Evolutionary conservation across 2,113 vertebrate species (phyloP), one percentile per base, ranked within the genome.

Genomic region (Pteronura brasiliensis): DNA sequence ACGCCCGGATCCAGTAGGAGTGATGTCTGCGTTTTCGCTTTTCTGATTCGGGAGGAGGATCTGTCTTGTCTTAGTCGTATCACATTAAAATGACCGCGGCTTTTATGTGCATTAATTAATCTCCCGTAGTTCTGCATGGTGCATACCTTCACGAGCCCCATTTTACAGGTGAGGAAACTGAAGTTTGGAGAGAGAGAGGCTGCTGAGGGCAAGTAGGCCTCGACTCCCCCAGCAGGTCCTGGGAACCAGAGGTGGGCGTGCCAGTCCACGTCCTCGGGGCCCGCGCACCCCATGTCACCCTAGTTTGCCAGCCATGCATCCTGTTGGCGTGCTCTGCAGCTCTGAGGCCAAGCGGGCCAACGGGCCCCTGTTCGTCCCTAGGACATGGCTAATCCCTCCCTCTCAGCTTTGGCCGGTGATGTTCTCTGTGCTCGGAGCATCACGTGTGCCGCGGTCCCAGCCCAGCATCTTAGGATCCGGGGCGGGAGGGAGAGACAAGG

Each of bases 221-320:
- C 3, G 27, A 71, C 31, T 29, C 1, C 5, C 65, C 34, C n/a
- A 17, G 44, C 71, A 74, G 65, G 72, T 31, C 27, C 6, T 27
- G 44, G 65, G 36, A 81, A 52, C 34, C 27, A 59, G 76, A 96
- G 12, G 9, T 29, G 52, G 52, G n/a, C 21, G 27, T 29, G n/a
- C 34, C 55, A 36, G 57, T 27, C 55, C 63, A 23, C 42, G 44
- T 83, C 4, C 27, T 57, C 23, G 21, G 3, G 39, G 71, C 0
- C n/a, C 3, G n/a, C 36, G 13, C 7, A 25, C 12, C 42, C 9
- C 31, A 25, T 0, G 4, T 18, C 14, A 20, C 7, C 9, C 10
- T 63, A 7, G 59, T 57, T 20, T 63, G 36, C 63, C 25, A 34
- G 12, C 57, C 74, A 11, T 20, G 1, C 31, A n/a, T 27, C 65